phyloP scores from a whole-genome alignment of 2,113 vertebrate species.

The Periophthalmus modestus region DNA sequence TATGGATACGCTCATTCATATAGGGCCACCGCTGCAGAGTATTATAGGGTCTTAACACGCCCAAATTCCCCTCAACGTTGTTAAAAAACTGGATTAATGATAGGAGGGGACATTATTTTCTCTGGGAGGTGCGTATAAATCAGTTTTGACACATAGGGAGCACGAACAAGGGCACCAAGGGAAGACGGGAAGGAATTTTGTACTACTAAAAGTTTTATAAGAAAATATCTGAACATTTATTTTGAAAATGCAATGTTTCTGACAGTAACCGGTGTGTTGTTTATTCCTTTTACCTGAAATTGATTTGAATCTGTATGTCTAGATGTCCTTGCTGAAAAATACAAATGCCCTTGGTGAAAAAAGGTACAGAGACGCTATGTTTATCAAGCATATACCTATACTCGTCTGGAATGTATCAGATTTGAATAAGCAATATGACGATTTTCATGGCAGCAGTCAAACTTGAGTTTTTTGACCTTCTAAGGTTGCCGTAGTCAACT shows the following conservation, averaged over 20 bases:
- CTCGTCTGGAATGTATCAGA: neutral
- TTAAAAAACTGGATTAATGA: constrained; percentile 60
- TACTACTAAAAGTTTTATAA: constrained; percentile 18
- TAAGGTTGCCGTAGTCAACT: neutral
- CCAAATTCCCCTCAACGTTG: constrained; percentile 38
- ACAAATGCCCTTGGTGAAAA: neutral
- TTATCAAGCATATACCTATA: neutral
- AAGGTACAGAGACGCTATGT: neutral
- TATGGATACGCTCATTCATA: constrained; percentile 63
- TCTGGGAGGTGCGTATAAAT: constrained; percentile 43
- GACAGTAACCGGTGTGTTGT: neutral
- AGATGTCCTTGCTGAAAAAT: neutral
- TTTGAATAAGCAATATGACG: neutral
- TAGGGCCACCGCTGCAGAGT: constrained; percentile 37
- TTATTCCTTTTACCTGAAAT: neutral
- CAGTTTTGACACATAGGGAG: constrained; percentile 55
- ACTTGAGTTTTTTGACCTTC: neutral
- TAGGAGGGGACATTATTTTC: constrained; percentile 48
- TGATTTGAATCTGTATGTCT: neutral
- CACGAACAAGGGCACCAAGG: constrained; percentile 11
- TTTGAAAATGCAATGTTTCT: neutral
- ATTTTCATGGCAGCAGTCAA: neutral
- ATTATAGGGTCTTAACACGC: constrained; percentile 43
- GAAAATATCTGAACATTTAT: constrained; percentile 3
- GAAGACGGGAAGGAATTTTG: neutral